phyloP scores from a whole-genome alignment of 2,888 invertebrate genomes.

The Agrilus mali region DNA sequence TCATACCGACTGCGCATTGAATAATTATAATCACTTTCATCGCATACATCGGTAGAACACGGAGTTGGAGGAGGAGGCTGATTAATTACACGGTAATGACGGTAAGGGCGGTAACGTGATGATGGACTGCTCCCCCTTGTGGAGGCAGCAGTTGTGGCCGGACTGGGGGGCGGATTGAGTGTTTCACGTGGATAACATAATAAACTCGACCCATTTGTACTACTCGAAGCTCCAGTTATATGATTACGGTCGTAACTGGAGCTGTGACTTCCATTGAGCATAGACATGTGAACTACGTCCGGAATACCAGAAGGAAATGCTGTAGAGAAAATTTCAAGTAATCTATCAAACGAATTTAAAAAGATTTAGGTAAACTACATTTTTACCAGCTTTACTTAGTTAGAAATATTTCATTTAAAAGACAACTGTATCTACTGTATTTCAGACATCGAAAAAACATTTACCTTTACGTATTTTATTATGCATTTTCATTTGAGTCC shows the following conservation, averaged over 20 bases:
- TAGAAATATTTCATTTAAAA: too few relatives aligned
- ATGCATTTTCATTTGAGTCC: slow-evolving; percentile 23
- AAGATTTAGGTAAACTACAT: background rate
- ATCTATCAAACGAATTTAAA: too few relatives aligned
- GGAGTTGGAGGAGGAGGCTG: slow-evolving; percentile 90
- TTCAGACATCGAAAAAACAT: too few relatives aligned
- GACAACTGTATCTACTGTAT: too few relatives aligned
- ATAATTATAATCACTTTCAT: slow-evolving; percentile 72
- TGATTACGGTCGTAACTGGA: slow-evolving; percentile 57
- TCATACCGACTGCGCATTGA: slow-evolving; percentile 32
- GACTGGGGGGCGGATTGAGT: slow-evolving; percentile 83
- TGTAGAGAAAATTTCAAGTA: background rate
- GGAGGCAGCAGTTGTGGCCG: slow-evolving; percentile 61
- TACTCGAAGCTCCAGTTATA: slow-evolving; percentile 52
- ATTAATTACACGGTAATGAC: slow-evolving; percentile 55
- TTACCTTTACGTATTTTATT: slow-evolving; percentile 28
- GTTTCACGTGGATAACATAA: slow-evolving; percentile 68
- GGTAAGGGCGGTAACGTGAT: slow-evolving; percentile 56
- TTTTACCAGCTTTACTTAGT: too few relatives aligned
- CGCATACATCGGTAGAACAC: slow-evolving; percentile 87
- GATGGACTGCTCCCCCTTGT: slow-evolving; percentile 42
- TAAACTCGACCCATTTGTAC: slow-evolving; percentile 44
- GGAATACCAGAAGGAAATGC: slow-evolving; percentile 25
- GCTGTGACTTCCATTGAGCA: slow-evolving; percentile 47
- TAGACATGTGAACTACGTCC: slow-evolving; percentile 49